Conservation (phyloP, 2,888 invertebrate genomes). For the Eueremaeus valkanovi region DNA sequence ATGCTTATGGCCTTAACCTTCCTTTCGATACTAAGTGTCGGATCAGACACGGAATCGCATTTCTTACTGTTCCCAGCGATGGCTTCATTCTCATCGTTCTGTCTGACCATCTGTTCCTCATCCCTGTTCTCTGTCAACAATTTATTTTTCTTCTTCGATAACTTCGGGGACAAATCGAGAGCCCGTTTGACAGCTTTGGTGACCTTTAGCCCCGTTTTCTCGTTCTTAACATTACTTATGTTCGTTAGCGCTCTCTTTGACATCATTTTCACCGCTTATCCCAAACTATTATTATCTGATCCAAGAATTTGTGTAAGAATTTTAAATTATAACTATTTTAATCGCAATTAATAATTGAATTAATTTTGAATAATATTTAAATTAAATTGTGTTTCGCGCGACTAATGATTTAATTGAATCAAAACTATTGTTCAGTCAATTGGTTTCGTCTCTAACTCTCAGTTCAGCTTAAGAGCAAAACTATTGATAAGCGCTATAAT, state of each 20-base stretch:
- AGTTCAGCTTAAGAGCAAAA: no score
- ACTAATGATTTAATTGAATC: no score
- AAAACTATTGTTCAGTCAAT: no score
- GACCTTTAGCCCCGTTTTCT: background rate
- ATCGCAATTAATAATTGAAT: no score
- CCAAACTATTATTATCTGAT: no score
- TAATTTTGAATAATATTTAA: no score
- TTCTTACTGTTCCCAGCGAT: background rate
- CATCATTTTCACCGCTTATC: background rate
- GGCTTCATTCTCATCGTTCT: slow-evolving; percentile 20
- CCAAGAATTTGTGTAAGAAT: no score
- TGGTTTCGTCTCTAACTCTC: no score
- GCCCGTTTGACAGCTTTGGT: slow-evolving; percentile 13
- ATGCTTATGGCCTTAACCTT: slow-evolving; percentile 37
- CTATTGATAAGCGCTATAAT: no score
- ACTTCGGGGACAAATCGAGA: background rate
- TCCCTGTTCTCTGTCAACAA: slow-evolving; percentile 16
- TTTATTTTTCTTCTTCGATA: slow-evolving; percentile 3
- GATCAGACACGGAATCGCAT: background rate
- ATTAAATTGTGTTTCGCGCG: no score
- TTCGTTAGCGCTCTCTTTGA: slow-evolving; percentile 23
- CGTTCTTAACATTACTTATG: slow-evolving; percentile 23
- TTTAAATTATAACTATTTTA: no score
- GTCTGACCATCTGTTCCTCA: no score
- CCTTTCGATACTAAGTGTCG: slow-evolving; percentile 33